Evolutionary conservation across 2,113 vertebrate species (phyloP), one percentile per base, ranked within the genome.

Genomic region (Anseranas semipalmata): DNA sequence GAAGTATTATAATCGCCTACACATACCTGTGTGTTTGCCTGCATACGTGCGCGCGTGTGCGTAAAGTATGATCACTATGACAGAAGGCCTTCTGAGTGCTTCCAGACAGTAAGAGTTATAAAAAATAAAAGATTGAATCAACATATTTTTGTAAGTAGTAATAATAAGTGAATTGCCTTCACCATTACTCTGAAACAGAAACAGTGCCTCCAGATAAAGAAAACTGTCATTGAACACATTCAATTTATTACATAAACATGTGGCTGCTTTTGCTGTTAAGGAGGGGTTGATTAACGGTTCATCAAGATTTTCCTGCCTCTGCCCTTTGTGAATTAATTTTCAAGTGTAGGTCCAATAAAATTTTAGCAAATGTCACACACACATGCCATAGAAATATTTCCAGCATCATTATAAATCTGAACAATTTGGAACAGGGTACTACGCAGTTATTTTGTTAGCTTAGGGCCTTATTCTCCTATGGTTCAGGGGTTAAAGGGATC

Each of bases 401-500:
- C 73, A 50, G 78, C 6, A 62, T 68, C 32, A 21, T 37, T 43
- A 14, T 8, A 70, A 84, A 82, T 18, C 66, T 3, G 2, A 78
- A 6, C 73, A 2, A 25, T 30, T 58, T 22, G 77, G 80, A 90
- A 22, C 16, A 12, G 53, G 39, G 48, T 0, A 2, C 35, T 65
- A 53, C 27, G 2, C 73, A 39, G 41, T 20, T 41, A 7, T 90
- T 87, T 62, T 18, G 48, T 80, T 35, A 39, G 92, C 91, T 95
- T 14, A 4, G 21, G 55, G 89, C 58, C 77, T 45, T 67, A 15
- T 41, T 72, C 91, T 21, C 58, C 62, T 53, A 75, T 27, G 81
- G 87, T 89, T 93, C 83, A 78, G 94, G 88, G 96, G 95, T 95
- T 94, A 95, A 94, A 96, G 77, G 77, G 96, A 87, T 43, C 70